Base-by-base conservation (phyloP, 2,888 invertebrate species). In the Eledone cirrhosa region DNA sequence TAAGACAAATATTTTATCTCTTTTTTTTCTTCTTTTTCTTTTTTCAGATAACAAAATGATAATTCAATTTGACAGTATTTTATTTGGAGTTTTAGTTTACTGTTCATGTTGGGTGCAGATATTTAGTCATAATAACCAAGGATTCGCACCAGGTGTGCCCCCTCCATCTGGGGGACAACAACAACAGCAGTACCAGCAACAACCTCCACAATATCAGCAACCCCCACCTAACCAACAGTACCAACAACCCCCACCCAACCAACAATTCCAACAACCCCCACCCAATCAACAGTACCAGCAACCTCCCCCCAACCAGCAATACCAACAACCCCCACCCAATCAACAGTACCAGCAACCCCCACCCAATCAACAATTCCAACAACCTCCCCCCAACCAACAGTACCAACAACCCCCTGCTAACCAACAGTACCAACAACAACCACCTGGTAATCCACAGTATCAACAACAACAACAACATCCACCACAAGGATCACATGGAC, bases 101-200 rank as follows among this genome's bases (percentile, higher is more conserved):
- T 72, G 14, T 22, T 41, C 72, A 72, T 72, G 41, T 22, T 72
- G 72, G 72, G 72, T 72, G 11, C 72, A 72, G 29, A 31, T 72
- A n/a, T 33, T 72, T n/a, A 72, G 72, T 22, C 67, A 67, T 29
- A 22, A 19, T 19, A 31, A 72, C 29, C 79, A 77, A 19, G 65
- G 19, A 13, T 78, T 78, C n/a, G 82, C 84, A 0, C 84, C 84
- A 33, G 84, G 84, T 19, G 83, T 85, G 1, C 85, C 85, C 63
- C 84, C 85, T 19, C 79, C 78, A 48, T 59, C 78, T n/a, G 63
- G 78, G 29, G 72, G 67, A 29, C 80, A 77, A 13, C 41, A 48
- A 47, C 79, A 78, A 77, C 48, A 31, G 47, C 53, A n/a, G 14
- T 78, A 74, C 8, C 78, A 77, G n/a, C 53, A 80, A 16, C 78